Evolutionary conservation across 2,888 invertebrate species (phyloP).

Genomic region (Tetropium fuscum): DNA sequence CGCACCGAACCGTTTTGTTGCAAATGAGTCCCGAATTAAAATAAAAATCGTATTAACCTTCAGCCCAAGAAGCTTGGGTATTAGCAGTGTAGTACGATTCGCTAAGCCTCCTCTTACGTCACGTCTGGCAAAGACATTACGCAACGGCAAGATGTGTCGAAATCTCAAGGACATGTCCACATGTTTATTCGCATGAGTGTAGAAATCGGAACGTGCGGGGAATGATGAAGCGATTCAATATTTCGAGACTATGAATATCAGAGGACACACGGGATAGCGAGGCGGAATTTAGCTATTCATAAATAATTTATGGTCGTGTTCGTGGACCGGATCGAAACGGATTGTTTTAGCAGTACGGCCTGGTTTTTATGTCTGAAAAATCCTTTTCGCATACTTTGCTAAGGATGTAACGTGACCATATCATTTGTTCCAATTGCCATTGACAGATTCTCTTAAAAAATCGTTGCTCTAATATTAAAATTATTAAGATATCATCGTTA

Average conservation of each 20-base stretch:
- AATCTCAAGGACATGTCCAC: neutral
- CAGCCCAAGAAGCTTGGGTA: no score
- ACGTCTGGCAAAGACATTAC: slow-evolving; percentile 5
- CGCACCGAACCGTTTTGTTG: no score
- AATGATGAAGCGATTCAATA: slow-evolving; percentile 26
- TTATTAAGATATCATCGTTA: no score
- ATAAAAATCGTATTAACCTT: no score
- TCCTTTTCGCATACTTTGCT: no score
- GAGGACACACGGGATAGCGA: slow-evolving; percentile 19
- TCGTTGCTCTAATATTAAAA: no score
- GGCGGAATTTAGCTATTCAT: slow-evolving; percentile 31
- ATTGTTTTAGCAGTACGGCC: slow-evolving; percentile 21
- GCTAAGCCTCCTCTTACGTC: slow-evolving; percentile 6
- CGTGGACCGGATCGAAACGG: slow-evolving; percentile 7
- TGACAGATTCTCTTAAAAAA: no score
- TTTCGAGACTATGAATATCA: slow-evolving; percentile 32
- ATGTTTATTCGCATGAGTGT: neutral
- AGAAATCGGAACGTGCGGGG: slow-evolving; percentile 16
- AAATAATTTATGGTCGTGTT: slow-evolving; percentile 32
- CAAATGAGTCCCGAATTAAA: no score
- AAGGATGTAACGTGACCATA: no score
- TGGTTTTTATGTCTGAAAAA: slow-evolving; percentile 13
- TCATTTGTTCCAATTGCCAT: no score
- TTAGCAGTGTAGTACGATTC: no score
- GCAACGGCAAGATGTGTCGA: neutral